A percentile compares a stretch with the other conserved stretches of the same genome.
Conservation (phyloP, 1,140 invertebrate species). For the Pseudobourletiella spinata region DNA sequence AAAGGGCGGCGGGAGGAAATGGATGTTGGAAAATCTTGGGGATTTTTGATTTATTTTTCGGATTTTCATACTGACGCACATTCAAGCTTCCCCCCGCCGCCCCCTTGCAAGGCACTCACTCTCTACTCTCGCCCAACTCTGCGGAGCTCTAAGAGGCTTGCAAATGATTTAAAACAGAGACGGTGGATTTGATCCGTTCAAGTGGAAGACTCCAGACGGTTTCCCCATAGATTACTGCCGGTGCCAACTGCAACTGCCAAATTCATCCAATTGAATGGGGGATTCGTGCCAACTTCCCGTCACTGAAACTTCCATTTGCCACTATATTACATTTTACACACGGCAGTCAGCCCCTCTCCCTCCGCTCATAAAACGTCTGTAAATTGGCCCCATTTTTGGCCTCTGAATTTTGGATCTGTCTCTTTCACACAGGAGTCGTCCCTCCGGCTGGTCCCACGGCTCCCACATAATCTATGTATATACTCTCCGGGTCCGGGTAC, state of each 20-base stretch:
- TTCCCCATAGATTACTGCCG: background rate
- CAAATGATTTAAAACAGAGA: background rate
- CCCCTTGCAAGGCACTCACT: background rate
- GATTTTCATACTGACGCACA: no score
- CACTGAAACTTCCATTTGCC: constrained; percentile 1
- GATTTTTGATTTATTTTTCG: no score
- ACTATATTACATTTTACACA: background rate
- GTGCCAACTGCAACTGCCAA: constrained; percentile 9
- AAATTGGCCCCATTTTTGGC: background rate
- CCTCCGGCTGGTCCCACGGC: background rate
- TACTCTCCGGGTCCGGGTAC: no score
- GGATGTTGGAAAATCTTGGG: no score
- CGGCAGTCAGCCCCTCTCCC: background rate
- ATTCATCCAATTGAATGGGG: constrained; percentile 3
- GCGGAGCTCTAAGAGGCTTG: background rate
- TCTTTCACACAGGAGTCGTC: background rate
- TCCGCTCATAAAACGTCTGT: background rate
- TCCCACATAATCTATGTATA: background rate
- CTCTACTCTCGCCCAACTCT: background rate
- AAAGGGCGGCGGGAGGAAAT: no score
- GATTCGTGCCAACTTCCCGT: background rate
- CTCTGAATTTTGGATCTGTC: background rate
- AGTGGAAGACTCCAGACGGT: background rate
- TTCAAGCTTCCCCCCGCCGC: no score
- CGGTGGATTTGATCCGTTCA: background rate